A percentile compares a stretch with the other conserved stretches of the same genome.
phyloP scores from a whole-genome alignment of 1,140 invertebrate species.

The Pantala flavescens region DNA sequence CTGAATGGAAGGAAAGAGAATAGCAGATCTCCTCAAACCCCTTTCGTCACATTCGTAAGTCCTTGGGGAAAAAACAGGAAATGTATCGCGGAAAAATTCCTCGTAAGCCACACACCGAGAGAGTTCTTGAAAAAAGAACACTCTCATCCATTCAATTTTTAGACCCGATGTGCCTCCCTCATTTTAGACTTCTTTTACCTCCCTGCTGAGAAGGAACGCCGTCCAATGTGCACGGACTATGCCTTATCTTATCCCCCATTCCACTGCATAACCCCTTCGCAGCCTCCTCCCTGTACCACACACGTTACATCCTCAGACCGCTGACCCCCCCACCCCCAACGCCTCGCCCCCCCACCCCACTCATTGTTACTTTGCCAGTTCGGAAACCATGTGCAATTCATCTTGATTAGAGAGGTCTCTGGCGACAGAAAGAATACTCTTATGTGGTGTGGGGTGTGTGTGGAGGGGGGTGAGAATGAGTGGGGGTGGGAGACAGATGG shows the following conservation, averaged over 20 bases:
- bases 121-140: neutral
- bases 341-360: neutral
- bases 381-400: constrained; percentile 5
- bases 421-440: constrained; percentile 4
- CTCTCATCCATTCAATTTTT: constrained; percentile 7
- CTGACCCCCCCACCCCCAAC: neutral
- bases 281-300: neutral
- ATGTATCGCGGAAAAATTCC: neutral
- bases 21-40: too few relatives aligned
- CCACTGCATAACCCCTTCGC: neutral
- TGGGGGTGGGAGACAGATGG: neutral
- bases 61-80: constrained; percentile 5
- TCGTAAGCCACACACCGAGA: neutral
- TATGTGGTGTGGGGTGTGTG: neutral
- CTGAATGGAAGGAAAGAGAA: too few relatives aligned
- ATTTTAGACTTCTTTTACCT: neutral
- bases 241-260: neutral
- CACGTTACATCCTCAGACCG: neutral
- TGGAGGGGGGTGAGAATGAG: neutral
- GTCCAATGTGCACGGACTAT: neutral
- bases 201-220: neutral
- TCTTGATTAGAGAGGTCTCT: constrained; percentile 5
- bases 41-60: neutral
- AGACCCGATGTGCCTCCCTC: neutral
- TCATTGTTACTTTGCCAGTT: constrained; percentile 9